These are phyloP conservation scores for Peribatodes rhomboidaria DNA, from an alignment of 2,888 invertebrate genomes.

Conservation along the genomic window DNA sequence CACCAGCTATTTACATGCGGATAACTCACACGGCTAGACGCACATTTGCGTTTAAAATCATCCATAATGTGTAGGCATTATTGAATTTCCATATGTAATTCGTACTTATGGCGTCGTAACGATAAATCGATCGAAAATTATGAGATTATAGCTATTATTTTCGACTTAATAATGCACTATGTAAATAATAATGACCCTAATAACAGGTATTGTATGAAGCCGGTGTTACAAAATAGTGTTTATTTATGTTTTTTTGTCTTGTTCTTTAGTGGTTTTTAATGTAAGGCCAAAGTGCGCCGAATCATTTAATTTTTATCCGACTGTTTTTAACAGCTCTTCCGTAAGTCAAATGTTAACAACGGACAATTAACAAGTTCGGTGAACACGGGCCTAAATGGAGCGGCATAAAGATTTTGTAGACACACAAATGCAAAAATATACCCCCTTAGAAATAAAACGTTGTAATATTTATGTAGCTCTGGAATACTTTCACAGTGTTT, in stretches of 20 bases:
- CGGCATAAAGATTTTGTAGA: too few species aligned
- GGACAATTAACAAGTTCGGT: too few species aligned
- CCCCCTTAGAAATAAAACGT: too few species aligned
- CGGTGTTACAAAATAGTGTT: not conserved
- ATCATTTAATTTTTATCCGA: too few species aligned
- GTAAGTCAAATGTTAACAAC: too few species aligned
- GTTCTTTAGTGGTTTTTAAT: too few species aligned
- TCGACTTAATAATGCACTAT: conserved; percentile 49
- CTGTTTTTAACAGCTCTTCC: too few species aligned
- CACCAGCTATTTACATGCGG: conserved; percentile 30
- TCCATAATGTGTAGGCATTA: conserved; percentile 18
- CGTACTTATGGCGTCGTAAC: conserved; percentile 48
- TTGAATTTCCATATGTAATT: conserved; percentile 55
- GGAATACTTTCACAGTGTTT: too few species aligned
- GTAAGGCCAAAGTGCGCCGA: too few species aligned
- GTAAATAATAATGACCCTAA: conserved; percentile 44
- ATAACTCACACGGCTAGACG: conserved; percentile 30
- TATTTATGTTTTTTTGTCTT: not conserved
- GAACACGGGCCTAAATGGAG: too few species aligned
- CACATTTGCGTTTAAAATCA: conserved; percentile 24
- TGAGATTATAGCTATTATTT: conserved; percentile 50
- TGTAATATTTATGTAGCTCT: too few species aligned
- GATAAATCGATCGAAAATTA: conserved; percentile 53
- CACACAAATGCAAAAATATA: too few species aligned
- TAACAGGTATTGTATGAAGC: not conserved